Evolutionary conservation across 2,797 vertebrate genomes (phyloP).

Genomic region (Tokudaia tokunoshimensis): DNA sequence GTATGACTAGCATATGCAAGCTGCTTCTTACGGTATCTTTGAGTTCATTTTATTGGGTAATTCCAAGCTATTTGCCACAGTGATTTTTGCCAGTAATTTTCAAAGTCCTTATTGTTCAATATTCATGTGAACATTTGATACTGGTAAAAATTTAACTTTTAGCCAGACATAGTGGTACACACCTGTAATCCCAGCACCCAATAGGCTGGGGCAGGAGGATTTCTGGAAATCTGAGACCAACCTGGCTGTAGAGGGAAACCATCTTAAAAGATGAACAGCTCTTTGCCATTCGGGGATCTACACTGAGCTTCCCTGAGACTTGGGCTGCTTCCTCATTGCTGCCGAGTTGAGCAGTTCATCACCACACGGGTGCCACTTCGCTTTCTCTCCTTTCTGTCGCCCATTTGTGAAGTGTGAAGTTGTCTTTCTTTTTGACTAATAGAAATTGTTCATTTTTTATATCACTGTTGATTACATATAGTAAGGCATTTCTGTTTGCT

Average conservation of each 20-base stretch:
- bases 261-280: background rate
- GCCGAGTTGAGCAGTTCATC: background rate
- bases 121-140: slow-evolving; percentile 20
- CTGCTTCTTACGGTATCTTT: background rate
- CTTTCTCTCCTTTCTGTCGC: slow-evolving; percentile 3
- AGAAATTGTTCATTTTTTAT: background rate
- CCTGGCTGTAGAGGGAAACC: background rate
- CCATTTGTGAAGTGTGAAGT: background rate
- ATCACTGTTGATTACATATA: background rate
- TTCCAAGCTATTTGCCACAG: slow-evolving; percentile 18
- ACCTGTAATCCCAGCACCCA: background rate
- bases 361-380: background rate
- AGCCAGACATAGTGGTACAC: background rate
- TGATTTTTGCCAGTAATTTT: slow-evolving; percentile 35
- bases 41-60: slow-evolving; percentile 42
- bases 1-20: background rate
- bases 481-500: slow-evolving; percentile 37
- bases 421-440: slow-evolving; percentile 29
- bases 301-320: slow-evolving; percentile 32
- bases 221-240: background rate
- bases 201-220: background rate
- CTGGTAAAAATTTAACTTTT: slow-evolving; percentile 1
- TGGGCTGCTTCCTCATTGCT: slow-evolving; percentile 16
- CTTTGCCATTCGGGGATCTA: slow-evolving; percentile 14
- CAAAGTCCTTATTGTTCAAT: slow-evolving; percentile 30